Percentiles rank a stretch among this genome's conserved stretches.
These are phyloP conservation scores for Catostylus mosaicus DNA, from an alignment of 30 jellyfish, hydroid and myxozoan species.

Conservation along the genomic window DNA sequence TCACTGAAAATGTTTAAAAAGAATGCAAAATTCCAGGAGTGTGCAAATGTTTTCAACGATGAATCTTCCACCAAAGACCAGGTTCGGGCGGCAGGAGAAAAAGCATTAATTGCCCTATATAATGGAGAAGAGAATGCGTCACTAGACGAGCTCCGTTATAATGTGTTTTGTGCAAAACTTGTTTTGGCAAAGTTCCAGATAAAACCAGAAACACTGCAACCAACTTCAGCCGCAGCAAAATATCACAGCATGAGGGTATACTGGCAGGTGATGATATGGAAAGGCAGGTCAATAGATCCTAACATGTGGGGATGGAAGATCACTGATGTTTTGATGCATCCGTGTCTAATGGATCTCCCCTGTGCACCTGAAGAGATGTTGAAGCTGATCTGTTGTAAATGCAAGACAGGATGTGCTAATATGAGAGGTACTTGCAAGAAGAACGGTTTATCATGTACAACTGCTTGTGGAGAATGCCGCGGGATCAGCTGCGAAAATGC, in stretches of 20 bases:
- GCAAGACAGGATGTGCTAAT: conserved; percentile 63
- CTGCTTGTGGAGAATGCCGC: conserved; percentile 69
- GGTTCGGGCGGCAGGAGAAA: conserved; percentile 35
- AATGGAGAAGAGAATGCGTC: conserved; percentile 44
- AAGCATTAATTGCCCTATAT: conserved; percentile 48
- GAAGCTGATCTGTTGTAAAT: conserved; percentile 57
- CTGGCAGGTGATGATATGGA: conserved; percentile 54
- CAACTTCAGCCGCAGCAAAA: conserved; percentile 73
- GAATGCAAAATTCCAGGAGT: conserved; percentile 29
- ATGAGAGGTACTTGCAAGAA: conserved; percentile 63
- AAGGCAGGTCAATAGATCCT: conserved; percentile 64
- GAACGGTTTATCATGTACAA: conserved; percentile 55
- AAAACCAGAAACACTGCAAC: conserved; percentile 70
- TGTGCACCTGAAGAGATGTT: conserved; percentile 77
- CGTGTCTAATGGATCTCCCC: conserved; percentile 61
- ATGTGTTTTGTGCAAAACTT: conserved; percentile 60
- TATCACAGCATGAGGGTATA: conserved; percentile 56
- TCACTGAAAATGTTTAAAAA: conserved; percentile 40
- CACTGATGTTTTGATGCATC: conserved; percentile 35
- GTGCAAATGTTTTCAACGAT: conserved; percentile 38
- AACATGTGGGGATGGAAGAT: conserved; percentile 64
- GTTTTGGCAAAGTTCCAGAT: conserved; percentile 32
- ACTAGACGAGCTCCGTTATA: conserved; percentile 57
- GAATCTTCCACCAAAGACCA: conserved; percentile 41
- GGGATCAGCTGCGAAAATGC: conserved; percentile 67